Evolutionary conservation across 2,888 invertebrate species (phyloP).

Genomic region (Bugulina stolonifera): DNA sequence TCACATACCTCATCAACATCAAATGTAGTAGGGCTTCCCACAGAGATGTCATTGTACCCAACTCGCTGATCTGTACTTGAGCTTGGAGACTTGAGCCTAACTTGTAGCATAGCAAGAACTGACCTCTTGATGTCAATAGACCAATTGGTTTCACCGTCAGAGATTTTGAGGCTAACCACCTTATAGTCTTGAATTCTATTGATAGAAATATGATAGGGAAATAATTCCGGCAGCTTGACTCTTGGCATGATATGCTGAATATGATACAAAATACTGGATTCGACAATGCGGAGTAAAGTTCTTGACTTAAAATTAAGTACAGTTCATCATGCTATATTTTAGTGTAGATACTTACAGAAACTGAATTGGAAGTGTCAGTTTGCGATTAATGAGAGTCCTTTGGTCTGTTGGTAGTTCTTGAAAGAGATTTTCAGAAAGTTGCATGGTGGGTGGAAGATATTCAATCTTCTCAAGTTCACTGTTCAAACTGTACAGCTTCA

Average conservation of each 20-base stretch:
- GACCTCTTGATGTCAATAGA: slow-evolving; percentile 54
- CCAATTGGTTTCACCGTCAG: slow-evolving; percentile 44
- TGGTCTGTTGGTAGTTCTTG: not conserved
- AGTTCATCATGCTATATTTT: not conserved
- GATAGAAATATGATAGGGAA: too few species aligned
- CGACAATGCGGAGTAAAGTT: not conserved
- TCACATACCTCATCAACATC: not conserved
- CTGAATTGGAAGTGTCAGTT: not conserved
- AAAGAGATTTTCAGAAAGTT: not conserved
- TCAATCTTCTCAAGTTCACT: not conserved
- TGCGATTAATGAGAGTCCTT: not conserved
- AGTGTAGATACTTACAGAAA: not conserved
- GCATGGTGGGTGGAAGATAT: not conserved
- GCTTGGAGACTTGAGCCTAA: not conserved
- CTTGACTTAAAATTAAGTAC: not conserved
- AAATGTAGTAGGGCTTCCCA: not conserved
- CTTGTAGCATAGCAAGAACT: slow-evolving; percentile 33
- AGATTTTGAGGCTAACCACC: slow-evolving; percentile 39
- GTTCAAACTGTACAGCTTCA: not conserved
- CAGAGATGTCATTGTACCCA: not conserved
- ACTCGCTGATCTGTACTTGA: not conserved
- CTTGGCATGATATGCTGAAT: too few species aligned
- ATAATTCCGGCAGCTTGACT: too few species aligned
- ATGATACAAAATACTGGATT: not conserved
- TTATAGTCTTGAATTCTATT: slow-evolving; percentile 35